Evolutionary conservation across 2,113 vertebrate species (phyloP).

Genomic region (Uropsilus gracilis): DNA sequence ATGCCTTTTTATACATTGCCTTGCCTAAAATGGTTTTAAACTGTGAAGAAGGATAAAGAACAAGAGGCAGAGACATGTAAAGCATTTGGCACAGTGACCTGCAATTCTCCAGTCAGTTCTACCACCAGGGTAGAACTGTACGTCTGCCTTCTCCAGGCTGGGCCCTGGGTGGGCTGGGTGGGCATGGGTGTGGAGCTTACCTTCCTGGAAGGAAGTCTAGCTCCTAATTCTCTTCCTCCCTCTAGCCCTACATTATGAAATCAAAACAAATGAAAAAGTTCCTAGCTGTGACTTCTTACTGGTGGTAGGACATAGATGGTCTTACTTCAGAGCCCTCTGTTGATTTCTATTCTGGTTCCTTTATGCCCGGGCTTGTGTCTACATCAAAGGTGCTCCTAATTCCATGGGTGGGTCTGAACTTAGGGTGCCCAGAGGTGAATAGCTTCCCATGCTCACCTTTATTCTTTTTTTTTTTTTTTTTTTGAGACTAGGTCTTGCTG

Average conservation of each 20-base stretch:
- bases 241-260: not conserved
- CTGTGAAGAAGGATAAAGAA: not conserved
- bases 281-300: not conserved
- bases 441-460: no score
- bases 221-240: not conserved
- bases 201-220: not conserved
- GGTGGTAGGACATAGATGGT: not conserved
- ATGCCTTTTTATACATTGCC: not conserved
- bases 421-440: not conserved
- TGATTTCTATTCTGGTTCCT: not conserved
- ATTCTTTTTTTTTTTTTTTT: no score
- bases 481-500: no score
- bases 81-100: not conserved
- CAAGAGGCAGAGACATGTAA: not conserved
- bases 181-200: no score
- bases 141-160: fast-evolving
- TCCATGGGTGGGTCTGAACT: not conserved
- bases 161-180: not conserved
- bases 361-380: not conserved
- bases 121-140: not conserved
- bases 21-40: not conserved
- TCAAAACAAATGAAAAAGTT: not conserved
- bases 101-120: not conserved
- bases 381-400: no score
- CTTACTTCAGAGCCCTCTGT: not conserved